Conservation (phyloP, 1,140 invertebrate genomes). For the Drosophila baimaii region DNA sequence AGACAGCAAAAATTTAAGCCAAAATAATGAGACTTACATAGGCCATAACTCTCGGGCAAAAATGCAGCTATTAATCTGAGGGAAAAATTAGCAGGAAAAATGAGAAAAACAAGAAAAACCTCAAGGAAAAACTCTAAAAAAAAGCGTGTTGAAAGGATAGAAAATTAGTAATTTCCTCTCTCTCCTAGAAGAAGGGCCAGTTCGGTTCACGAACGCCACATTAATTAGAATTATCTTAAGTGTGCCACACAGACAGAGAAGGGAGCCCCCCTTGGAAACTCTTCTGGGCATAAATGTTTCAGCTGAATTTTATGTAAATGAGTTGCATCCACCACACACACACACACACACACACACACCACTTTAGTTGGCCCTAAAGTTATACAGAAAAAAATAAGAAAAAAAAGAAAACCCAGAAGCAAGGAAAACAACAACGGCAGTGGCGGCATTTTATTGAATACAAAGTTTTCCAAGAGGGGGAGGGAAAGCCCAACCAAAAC, state of each 20-base stretch:
- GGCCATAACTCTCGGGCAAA: not conserved
- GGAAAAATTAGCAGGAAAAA: not conserved
- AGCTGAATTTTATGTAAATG: slow-evolving; percentile 70
- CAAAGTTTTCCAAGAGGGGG: slow-evolving; percentile 45
- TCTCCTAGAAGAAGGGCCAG: not conserved
- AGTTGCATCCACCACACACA: slow-evolving; percentile 47
- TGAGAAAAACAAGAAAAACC: not conserved
- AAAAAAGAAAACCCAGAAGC: slow-evolving; percentile 26
- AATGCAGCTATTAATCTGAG: not conserved
- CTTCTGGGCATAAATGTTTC: slow-evolving; percentile 63
- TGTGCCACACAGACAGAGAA: slow-evolving; percentile 35
- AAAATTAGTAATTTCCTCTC: not conserved
- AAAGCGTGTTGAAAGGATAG: not conserved
- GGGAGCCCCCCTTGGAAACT: not conserved
- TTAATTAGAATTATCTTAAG: slow-evolving; percentile 71
- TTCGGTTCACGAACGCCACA: slow-evolving; percentile 26
- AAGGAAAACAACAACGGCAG: slow-evolving; percentile 13
- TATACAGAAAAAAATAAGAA: slow-evolving; percentile 11
- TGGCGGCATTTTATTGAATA: slow-evolving; percentile 46
- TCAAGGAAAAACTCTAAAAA: not conserved
- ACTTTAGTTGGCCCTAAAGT: slow-evolving; percentile 47
- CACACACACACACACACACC: slow-evolving; percentile 1
- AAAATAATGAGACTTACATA: not conserved
- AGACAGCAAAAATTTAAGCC: too few species aligned
- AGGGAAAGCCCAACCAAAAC: slow-evolving; percentile 2